Evolutionary conservation across 2,888 invertebrate species (phyloP), one percentile per base, ranked within the genome.

Genomic region (Lithodes maja): DNA sequence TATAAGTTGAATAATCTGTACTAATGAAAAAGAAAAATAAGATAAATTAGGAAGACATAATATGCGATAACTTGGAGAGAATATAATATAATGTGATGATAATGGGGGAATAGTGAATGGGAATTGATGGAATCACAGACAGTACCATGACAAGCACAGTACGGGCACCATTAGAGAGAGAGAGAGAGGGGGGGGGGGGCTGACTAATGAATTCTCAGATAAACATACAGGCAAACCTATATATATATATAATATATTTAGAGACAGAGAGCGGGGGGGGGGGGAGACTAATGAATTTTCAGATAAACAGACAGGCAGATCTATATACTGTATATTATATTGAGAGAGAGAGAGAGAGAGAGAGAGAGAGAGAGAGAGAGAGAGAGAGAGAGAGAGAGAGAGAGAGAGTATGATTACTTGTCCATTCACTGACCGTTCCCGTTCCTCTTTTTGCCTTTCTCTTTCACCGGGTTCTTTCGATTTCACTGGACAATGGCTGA

Each of bases 401-500:
- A 17, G 80, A n/a, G 55, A 55, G 9, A 17, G 33, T 80, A 80
- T 80, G 80, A 80, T 80, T 80, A 80, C 80, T 80, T 33, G 80
- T 54, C 80, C 80, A 80, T 80, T 80, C 54, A 80, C 53, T 33
- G 80, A 54, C 80, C 80, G 55, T 80, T 54, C 53, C 80, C 80
- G 53, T 54, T 55, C 53, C 55, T 80, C 55, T 80, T 80, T 80
- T 33, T 80, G 33, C 12, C 5, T 5, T 80, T 54, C 80, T 80
- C 80, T 80, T 80, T 80, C 53, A 61, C 33, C 54, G 12, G 78
- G 54, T 15, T 80, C 80, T 54, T 80, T 80, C 80, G 80, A 54
- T 80, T 80, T 55, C 80, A 54, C 54, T 80, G 80, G 80, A 80
- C 80, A 80, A 80, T 55, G 80, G 55, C 17, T 80, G 80, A 80